Percentiles rank a stretch among this genome's conserved stretches.
Conservation (phyloP, 2,888 invertebrate genomes). For the Philonicus albiceps region DNA sequence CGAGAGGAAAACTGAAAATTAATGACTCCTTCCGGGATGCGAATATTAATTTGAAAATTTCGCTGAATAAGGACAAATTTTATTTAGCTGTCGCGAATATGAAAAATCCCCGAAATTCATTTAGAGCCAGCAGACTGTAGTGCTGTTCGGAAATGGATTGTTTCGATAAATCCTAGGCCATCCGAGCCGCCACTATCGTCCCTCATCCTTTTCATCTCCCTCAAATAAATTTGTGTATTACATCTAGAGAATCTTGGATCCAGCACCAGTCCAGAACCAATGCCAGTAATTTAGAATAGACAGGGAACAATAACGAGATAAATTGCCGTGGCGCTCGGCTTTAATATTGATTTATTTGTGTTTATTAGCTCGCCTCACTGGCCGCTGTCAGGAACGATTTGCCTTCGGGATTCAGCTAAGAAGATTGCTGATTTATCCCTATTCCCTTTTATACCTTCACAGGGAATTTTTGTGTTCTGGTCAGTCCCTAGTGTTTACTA, state of each 20-base stretch:
- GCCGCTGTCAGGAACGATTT: background rate
- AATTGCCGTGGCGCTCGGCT: background rate
- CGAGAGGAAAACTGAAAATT: background rate
- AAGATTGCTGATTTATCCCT: background rate
- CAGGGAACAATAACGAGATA: constrained; percentile 4
- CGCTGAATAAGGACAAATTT: background rate
- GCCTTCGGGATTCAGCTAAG: background rate
- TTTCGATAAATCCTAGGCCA: background rate
- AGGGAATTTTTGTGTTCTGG: background rate
- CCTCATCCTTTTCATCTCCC: background rate
- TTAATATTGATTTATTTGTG: constrained; percentile 9
- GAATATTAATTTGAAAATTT: background rate
- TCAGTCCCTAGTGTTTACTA: background rate
- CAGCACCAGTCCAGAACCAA: background rate
- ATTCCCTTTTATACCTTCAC: background rate
- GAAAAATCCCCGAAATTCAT: background rate
- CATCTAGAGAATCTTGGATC: background rate
- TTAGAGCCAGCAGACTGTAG: background rate
- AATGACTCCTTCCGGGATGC: background rate
- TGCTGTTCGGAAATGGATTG: background rate
- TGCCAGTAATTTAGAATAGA: constrained; percentile 17
- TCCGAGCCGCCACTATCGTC: background rate
- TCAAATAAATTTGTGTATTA: background rate
- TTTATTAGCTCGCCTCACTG: background rate
- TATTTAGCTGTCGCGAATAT: background rate